Evolutionary conservation across 2,797 vertebrate species (phyloP).

Genomic region (Delichon dasypus): DNA sequence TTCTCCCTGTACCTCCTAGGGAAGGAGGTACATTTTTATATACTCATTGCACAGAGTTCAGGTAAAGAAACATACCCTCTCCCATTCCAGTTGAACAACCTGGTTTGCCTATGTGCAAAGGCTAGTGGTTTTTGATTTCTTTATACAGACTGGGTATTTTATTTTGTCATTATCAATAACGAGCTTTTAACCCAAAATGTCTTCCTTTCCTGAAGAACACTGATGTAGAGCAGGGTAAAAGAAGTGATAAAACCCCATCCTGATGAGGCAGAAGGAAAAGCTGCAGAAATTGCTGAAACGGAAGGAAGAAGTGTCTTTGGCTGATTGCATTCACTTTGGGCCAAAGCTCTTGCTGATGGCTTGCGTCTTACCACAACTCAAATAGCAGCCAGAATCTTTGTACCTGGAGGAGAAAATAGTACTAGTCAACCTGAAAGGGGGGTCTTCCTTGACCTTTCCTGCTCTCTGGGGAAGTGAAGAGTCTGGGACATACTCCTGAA

Average conservation of each 20-base stretch:
- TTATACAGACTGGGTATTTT: background rate
- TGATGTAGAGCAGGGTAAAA: background rate
- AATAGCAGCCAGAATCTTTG: background rate
- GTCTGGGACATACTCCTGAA: background rate
- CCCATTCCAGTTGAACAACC: background rate
- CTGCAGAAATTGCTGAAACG: background rate
- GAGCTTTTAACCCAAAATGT: background rate
- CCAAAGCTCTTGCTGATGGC: background rate
- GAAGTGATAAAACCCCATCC: background rate
- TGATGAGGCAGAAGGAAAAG: background rate
- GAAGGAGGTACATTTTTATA: background rate
- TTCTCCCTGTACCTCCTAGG: background rate
- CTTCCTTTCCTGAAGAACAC: background rate
- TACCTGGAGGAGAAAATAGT: slow-evolving; percentile 12
- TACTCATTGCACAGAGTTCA: background rate
- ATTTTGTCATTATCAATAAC: background rate
- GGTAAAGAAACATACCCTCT: background rate
- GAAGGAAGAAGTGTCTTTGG: background rate
- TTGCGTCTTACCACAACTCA: background rate
- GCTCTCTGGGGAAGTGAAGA: background rate
- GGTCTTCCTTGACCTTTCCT: background rate
- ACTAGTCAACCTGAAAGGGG: background rate
- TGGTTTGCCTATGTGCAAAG: background rate
- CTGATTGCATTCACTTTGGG: background rate
- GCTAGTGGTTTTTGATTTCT: background rate